These are phyloP conservation scores for Tragelaphus eurycerus DNA, from an alignment of 2,797 vertebrate genomes.

Conservation along the genomic window DNA sequence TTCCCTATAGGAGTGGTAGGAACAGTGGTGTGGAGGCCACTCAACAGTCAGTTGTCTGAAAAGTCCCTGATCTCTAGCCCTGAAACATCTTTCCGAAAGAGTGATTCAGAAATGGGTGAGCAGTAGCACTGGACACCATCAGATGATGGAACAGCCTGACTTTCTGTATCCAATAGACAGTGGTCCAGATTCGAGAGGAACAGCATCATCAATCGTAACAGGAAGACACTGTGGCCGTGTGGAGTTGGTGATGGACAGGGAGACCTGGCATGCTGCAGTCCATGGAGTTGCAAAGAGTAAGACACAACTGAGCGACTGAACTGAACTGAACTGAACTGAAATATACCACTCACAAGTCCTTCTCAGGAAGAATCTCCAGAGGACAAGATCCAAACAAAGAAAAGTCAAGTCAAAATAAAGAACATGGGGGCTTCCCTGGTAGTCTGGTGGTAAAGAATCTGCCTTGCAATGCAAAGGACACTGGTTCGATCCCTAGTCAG, in stretches of 20 bases:
- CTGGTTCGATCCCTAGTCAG: background rate
- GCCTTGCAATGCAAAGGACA: background rate
- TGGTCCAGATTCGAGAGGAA: background rate
- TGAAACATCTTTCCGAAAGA: background rate
- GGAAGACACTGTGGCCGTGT: background rate
- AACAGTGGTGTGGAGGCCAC: background rate
- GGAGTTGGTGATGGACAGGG: background rate
- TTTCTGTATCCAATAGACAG: background rate
- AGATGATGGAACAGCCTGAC: background rate
- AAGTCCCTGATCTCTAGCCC: background rate
- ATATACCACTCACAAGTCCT: background rate
- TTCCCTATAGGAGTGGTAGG: background rate
- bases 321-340: background rate
- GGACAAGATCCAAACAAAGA: background rate
- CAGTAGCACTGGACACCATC: rapidly evolving
- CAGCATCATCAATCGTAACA: background rate
- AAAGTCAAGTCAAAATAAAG: background rate
- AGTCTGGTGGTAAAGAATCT: background rate
- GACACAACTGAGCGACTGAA: background rate
- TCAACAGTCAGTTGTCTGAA: background rate
- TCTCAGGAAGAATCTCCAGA: background rate
- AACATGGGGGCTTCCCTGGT: background rate
- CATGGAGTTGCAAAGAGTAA: background rate
- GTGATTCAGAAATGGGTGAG: background rate
- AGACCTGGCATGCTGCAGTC: background rate